A percentile compares a stretch with the other conserved stretches of the same genome.
phyloP scores from a whole-genome alignment of 1,140 invertebrate genomes.

The Oreohelix idahoensis region DNA sequence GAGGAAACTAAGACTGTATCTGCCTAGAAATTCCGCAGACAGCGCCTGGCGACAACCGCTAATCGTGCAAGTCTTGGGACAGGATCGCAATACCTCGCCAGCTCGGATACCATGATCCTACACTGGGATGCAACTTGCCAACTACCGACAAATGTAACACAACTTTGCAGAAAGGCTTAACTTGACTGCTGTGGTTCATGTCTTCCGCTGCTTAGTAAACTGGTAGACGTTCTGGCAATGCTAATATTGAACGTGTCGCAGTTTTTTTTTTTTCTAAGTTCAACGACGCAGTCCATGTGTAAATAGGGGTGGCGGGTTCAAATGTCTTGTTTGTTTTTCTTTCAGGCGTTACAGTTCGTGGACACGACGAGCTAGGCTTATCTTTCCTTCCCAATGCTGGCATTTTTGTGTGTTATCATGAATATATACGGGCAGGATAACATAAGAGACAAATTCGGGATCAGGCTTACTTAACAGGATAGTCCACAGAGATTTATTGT shows the following conservation, averaged over 20 bases:
- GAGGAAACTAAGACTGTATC: background rate
- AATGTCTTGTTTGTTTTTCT: background rate
- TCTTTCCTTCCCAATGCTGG: background rate
- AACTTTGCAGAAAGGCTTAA: slow-evolving; percentile 7
- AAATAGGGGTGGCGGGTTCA: background rate
- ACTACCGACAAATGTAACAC: background rate
- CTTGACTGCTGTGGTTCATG: background rate
- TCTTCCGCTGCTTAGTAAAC: background rate
- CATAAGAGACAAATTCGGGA: no score
- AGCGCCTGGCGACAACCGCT: slow-evolving; percentile 11
- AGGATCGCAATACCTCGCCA: background rate
- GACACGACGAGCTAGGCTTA: background rate
- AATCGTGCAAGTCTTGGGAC: background rate
- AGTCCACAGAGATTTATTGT: no score
- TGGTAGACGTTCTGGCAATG: background rate
- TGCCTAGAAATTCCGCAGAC: background rate
- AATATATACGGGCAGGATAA: no score
- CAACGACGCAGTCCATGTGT: background rate
- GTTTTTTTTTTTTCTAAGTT: background rate
- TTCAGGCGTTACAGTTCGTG: background rate
- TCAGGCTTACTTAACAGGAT: no score
- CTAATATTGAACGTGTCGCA: background rate
- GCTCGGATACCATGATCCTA: background rate
- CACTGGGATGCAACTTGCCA: background rate
- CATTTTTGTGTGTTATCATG: background rate